These are phyloP conservation scores for Cactoblastis cactorum DNA, from an alignment of 2,888 invertebrate species.

Conservation along the genomic window DNA sequence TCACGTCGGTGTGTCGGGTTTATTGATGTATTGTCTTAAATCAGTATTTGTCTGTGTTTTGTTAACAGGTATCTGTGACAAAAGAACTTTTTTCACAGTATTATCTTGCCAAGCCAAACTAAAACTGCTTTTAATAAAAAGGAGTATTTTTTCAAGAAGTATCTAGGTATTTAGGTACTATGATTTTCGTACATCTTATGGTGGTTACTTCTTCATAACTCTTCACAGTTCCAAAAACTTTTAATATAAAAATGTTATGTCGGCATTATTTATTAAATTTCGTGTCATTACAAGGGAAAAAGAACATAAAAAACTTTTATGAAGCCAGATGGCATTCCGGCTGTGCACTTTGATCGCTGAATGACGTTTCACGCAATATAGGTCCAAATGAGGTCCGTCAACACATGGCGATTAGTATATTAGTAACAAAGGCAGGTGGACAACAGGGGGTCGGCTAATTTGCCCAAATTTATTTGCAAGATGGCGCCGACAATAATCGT, in stretches of 20 bases:
- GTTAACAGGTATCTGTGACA: constrained; percentile 19
- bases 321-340: constrained; percentile 28
- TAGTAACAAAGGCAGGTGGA: constrained; percentile 57
- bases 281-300: too few relatives aligned
- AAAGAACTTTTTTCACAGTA: not conserved
- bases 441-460: constrained; percentile 65
- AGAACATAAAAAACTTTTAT: too few relatives aligned
- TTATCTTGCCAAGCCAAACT: too few relatives aligned
- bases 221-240: too few relatives aligned
- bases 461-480: constrained; percentile 72
- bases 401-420: constrained; percentile 48
- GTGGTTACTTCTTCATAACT: too few relatives aligned
- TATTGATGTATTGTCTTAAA: constrained; percentile 14
- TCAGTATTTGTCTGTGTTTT: constrained; percentile 15
- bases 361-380: constrained; percentile 59
- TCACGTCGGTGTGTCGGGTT: constrained; percentile 19
- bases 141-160: too few relatives aligned
- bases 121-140: too few relatives aligned
- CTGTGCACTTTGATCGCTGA: constrained; percentile 35
- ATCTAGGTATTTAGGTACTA: too few relatives aligned
- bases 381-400: constrained; percentile 35
- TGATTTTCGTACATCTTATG: too few relatives aligned
- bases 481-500: constrained; percentile 64
- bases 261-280: too few relatives aligned
- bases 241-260: too few relatives aligned